Evolutionary conservation across 2,113 vertebrate genomes (phyloP).

Genomic region (Menidia beryllina): DNA sequence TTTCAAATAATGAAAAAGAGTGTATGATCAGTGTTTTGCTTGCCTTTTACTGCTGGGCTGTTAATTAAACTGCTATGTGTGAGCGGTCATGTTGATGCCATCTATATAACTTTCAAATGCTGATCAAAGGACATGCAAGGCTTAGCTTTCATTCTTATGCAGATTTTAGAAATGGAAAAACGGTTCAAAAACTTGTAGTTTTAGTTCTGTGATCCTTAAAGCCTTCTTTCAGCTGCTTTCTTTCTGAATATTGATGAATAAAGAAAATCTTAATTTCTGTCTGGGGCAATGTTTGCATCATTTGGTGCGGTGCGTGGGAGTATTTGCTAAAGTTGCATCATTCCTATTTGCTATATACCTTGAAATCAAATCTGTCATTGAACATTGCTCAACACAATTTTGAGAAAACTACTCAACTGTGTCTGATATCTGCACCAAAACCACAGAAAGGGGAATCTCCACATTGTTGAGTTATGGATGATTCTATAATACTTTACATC

Average conservation of each 20-base stretch:
- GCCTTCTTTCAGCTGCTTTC: constrained; percentile 1
- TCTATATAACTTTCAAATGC: constrained; percentile 9
- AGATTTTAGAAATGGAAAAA: constrained; percentile 26
- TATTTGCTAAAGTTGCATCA: constrained; percentile 31
- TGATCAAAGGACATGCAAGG: constrained; percentile 20
- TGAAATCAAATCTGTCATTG: constrained; percentile 6
- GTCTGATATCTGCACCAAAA: background rate
- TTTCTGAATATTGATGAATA: background rate
- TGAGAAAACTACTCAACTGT: background rate
- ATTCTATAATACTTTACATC: background rate
- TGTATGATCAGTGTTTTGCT: constrained; percentile 39
- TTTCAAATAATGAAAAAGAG: constrained; percentile 32
- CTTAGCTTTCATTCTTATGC: constrained; percentile 28
- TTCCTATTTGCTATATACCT: background rate
- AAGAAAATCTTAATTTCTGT: background rate
- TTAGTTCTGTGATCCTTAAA: constrained; percentile 12
- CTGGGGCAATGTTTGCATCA: constrained; percentile 29
- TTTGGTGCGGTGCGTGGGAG: background rate
- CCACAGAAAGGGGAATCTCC: background rate
- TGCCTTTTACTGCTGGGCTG: constrained; percentile 15
- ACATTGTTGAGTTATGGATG: background rate
- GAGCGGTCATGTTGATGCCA: constrained; percentile 42
- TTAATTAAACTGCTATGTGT: constrained; percentile 68
- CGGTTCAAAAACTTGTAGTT: background rate
- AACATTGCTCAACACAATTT: background rate